These are phyloP conservation scores for Campopleginae sp. DNA, from an alignment of 2,888 invertebrate species.

Conservation along the genomic window DNA sequence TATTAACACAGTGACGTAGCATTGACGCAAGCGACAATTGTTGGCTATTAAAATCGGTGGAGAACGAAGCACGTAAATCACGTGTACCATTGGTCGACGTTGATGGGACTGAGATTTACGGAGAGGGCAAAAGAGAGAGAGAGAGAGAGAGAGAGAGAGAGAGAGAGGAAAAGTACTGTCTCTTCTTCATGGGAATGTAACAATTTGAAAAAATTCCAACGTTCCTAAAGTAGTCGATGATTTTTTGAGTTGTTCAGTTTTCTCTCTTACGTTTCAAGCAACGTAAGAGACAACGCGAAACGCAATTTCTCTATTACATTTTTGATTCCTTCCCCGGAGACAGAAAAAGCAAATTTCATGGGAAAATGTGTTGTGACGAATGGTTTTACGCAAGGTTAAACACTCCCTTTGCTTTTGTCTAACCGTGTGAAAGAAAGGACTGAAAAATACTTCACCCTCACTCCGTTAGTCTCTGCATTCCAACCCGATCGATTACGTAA, in stretches of 20 bases:
- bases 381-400: background rate
- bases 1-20: slow-evolving; percentile 75
- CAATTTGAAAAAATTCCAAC: background rate
- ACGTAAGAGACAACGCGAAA: background rate
- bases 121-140: background rate
- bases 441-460: slow-evolving; percentile 7
- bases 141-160: slow-evolving; percentile 38
- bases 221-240: too few relatives aligned
- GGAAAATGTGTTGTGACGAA: background rate
- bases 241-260: background rate
- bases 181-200: background rate
- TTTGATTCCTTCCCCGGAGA: background rate
- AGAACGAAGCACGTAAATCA: slow-evolving; percentile 55
- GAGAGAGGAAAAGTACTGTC: background rate
- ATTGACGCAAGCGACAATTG: slow-evolving; percentile 80
- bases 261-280: background rate
- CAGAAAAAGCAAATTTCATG: background rate
- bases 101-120: slow-evolving; percentile 38
- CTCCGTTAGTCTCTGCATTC: slow-evolving; percentile 13
- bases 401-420: background rate
- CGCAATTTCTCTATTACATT: background rate
- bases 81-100: slow-evolving; percentile 46
- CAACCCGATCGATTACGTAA: slow-evolving; percentile 56
- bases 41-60: slow-evolving; percentile 75
- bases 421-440: background rate